Percentiles rank a stretch among this genome's conserved stretches.
Evolutionary conservation across 2,113 vertebrate species (phyloP).

Genomic region (Tachysurus fulvidraco): DNA sequence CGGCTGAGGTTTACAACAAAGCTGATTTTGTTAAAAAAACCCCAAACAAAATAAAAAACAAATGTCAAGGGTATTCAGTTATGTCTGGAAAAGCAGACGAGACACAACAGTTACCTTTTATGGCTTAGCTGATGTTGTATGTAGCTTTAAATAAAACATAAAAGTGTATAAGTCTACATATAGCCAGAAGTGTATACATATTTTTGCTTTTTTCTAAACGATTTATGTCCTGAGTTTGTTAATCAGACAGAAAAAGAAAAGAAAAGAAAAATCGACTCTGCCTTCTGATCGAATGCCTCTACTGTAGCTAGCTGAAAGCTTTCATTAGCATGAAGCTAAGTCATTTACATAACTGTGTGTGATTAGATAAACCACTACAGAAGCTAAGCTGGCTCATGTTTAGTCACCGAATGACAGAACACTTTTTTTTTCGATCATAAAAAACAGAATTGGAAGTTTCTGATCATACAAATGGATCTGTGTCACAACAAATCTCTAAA

Average conservation of each 20-base stretch:
- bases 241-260: not conserved
- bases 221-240: not conserved
- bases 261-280: not conserved
- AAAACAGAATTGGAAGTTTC: too few relatives aligned
- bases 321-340: not conserved
- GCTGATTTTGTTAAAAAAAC: not conserved
- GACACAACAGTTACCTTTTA: not conserved
- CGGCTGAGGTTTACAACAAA: not conserved
- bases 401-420: not conserved
- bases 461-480: not conserved
- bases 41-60: not conserved
- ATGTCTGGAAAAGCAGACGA: not conserved
- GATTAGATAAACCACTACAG: not conserved
- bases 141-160: not conserved
- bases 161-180: not conserved
- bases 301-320: not conserved
- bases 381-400: not conserved
- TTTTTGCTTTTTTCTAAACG: not conserved
- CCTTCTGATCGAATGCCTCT: not conserved
- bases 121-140: not conserved
- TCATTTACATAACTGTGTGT: not conserved
- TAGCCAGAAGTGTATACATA: not conserved
- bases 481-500: not conserved
- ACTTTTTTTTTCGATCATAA: not conserved
- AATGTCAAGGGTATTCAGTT: not conserved